phyloP scores from a whole-genome alignment of 2,888 invertebrate species.

The Harpagoxenus sublaevis region DNA sequence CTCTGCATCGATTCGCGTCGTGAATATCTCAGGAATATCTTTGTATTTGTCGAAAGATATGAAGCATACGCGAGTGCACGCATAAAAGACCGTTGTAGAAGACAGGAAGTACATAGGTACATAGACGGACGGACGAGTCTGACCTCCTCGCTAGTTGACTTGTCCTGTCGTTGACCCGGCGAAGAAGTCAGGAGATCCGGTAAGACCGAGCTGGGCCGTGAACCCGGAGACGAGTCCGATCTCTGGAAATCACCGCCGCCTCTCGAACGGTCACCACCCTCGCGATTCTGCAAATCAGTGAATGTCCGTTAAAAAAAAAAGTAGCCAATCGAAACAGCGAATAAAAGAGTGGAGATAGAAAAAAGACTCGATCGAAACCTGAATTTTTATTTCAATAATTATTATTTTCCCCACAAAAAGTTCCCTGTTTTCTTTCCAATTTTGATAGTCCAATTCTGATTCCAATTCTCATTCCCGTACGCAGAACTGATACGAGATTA shows the following conservation, averaged over 20 bases:
- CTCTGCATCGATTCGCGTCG: background rate
- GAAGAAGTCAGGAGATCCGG: constrained; percentile 98
- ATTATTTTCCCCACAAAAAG: background rate
- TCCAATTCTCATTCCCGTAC: background rate
- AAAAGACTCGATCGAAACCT: constrained; percentile 58
- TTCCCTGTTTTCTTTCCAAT: background rate
- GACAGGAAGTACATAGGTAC: constrained; percentile 8
- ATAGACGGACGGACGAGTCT: constrained; percentile 79
- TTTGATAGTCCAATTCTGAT: background rate
- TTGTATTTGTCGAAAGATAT: background rate
- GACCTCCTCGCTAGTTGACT: constrained; percentile 98
- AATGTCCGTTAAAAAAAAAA: constrained; percentile 34
- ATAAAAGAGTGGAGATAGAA: background rate
- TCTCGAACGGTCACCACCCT: constrained; percentile 84
- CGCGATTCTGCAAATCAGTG: constrained; percentile 83
- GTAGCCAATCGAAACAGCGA: background rate
- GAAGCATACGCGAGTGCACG: constrained; percentile 51
- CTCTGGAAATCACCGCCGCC: constrained; percentile 88
- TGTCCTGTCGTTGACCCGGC: constrained; percentile 95
- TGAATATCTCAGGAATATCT: background rate
- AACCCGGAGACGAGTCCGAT: constrained; percentile 87
- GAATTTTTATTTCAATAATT: constrained; percentile 48
- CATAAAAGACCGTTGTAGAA: constrained; percentile 26
- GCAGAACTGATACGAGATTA: background rate
- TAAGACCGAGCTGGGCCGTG: constrained; percentile 96